Percentiles rank a stretch among this genome's conserved stretches.
Evolutionary conservation across 2,113 vertebrate genomes (phyloP).

Genomic region (Nyctibius bracteatus): DNA sequence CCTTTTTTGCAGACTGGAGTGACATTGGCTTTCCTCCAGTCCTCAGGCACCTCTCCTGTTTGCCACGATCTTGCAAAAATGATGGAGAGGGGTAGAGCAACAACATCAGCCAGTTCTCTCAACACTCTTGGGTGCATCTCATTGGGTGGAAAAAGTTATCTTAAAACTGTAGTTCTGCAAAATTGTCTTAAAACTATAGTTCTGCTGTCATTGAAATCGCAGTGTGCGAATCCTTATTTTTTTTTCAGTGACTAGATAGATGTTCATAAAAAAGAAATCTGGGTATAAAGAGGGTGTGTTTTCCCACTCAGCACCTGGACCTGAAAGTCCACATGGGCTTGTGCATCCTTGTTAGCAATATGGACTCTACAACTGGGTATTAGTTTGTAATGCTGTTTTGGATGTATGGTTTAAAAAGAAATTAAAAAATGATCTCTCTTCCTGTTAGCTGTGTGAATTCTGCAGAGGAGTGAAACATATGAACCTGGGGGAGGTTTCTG

Average conservation of each 20-base stretch:
- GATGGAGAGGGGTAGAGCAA: too few relatives aligned
- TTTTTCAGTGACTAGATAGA: not conserved
- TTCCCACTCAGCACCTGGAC: not conserved
- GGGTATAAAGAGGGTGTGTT: not conserved
- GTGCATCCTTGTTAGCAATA: not conserved
- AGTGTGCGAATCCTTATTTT: not conserved
- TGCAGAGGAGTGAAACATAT: not conserved
- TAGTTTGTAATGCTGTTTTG: not conserved
- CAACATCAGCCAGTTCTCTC: too few relatives aligned
- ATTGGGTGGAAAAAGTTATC: too few relatives aligned
- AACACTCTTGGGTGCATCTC: too few relatives aligned
- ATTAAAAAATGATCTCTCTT: not conserved
- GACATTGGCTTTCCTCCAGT: too few relatives aligned
- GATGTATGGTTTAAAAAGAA: not conserved
- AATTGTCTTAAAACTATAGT: not conserved
- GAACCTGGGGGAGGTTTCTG: not conserved
- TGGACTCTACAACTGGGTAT: not conserved
- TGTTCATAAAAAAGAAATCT: not conserved
- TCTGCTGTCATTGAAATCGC: not conserved
- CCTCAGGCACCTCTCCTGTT: too few relatives aligned
- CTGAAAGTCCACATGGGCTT: not conserved
- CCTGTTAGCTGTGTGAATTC: not conserved
- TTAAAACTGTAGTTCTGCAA: not conserved
- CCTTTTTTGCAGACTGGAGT: too few relatives aligned
- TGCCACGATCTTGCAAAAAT: too few relatives aligned